phyloP scores from a whole-genome alignment of 2,888 invertebrate species.

The Gnatocerus cornutus region DNA sequence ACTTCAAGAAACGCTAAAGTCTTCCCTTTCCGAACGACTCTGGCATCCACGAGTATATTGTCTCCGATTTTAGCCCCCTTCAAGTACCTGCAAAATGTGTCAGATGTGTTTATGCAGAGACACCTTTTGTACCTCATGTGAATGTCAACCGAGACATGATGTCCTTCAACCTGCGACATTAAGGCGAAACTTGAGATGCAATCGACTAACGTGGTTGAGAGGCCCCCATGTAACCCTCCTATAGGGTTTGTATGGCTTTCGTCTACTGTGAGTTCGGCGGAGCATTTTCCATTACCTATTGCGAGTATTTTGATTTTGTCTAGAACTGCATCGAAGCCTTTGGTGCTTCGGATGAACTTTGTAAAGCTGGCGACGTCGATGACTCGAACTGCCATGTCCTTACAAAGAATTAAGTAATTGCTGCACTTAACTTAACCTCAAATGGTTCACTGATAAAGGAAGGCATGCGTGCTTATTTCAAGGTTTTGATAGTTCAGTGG shows the following conservation, averaged over 20 bases:
- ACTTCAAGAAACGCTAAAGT: conserved; percentile 89
- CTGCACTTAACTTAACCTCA: too few relatives aligned
- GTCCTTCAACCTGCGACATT: conserved; percentile 74
- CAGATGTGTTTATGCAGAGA: conserved; percentile 4
- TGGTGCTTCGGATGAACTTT: conserved; percentile 20
- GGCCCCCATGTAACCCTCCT: conserved; percentile 89
- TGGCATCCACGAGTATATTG: conserved; percentile 84
- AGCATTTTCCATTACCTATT: conserved; percentile 82
- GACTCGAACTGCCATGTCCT: not conserved
- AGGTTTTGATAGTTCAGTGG: too few relatives aligned
- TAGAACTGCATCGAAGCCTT: conserved; percentile 42
- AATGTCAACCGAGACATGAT: conserved; percentile 79
- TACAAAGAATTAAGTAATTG: too few relatives aligned
- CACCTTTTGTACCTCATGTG: conserved; percentile 37
- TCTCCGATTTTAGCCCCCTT: conserved; percentile 86
- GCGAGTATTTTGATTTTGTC: conserved; percentile 60
- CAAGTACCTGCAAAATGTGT: conserved; percentile 83
- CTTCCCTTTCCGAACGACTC: conserved; percentile 83
- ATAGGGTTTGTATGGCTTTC: conserved; percentile 84
- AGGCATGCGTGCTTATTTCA: too few relatives aligned
- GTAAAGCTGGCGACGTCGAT: conserved; percentile 1
- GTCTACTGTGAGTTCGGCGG: conserved; percentile 84
- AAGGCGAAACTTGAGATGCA: conserved; percentile 86
- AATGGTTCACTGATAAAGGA: too few relatives aligned
- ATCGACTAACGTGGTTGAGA: conserved; percentile 87